Evolutionary conservation across 2,888 invertebrate species (phyloP).

Genomic region (Drosophila anomelani): DNA sequence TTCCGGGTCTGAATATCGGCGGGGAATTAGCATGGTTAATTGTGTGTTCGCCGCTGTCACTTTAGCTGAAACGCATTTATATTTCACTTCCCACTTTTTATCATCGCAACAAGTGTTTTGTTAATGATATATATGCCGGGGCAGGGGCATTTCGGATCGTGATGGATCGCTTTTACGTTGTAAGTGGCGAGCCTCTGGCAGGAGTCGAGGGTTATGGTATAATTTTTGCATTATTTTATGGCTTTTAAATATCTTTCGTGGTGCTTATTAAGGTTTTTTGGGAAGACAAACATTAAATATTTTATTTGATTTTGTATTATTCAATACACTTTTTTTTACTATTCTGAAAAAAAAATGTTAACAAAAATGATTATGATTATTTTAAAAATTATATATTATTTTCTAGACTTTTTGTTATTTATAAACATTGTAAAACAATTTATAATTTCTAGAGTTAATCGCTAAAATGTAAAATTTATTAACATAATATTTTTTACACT

Average conservation of each 20-base stretch:
- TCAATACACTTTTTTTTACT: too few species aligned
- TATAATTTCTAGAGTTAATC: too few species aligned
- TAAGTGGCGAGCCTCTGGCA: not conserved
- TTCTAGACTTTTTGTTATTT: too few species aligned
- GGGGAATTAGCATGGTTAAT: slow-evolving; percentile 36
- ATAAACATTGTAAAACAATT: too few species aligned
- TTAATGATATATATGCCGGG: not conserved
- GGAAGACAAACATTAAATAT: too few species aligned
- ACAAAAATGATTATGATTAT: too few species aligned
- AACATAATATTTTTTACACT: too few species aligned
- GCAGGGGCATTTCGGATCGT: slow-evolving; percentile 2
- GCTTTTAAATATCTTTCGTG: not conserved
- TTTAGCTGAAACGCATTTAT: slow-evolving; percentile 42
- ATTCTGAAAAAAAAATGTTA: too few species aligned
- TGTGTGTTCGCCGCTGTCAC: slow-evolving; percentile 31
- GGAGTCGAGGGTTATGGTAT: not conserved
- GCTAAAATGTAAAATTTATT: too few species aligned
- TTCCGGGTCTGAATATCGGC: slow-evolving; percentile 4
- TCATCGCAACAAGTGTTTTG: slow-evolving; percentile 15
- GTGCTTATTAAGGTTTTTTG: not conserved
- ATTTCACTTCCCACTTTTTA: slow-evolving; percentile 34
- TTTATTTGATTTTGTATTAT: too few species aligned
- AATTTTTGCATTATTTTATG: not conserved
- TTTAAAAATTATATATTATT: too few species aligned
- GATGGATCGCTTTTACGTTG: slow-evolving; percentile 8